Conservation (phyloP, 2,888 invertebrate species). For the Parnassius glacialis region DNA sequence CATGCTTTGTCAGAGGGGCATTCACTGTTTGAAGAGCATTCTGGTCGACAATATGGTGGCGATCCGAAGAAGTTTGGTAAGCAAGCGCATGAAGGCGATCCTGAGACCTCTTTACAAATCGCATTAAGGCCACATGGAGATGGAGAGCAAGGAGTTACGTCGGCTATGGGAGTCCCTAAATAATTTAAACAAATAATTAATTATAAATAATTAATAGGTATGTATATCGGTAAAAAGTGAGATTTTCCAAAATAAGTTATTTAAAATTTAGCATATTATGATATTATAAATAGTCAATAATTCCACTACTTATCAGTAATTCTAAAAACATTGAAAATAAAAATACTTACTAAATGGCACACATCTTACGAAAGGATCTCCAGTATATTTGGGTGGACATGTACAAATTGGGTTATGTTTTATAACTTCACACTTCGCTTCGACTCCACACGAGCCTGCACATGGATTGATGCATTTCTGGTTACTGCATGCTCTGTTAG, state of each 20-base stretch:
- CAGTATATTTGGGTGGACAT: slow-evolving; percentile 84
- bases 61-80: slow-evolving; percentile 84
- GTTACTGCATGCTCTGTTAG: slow-evolving; percentile 86
- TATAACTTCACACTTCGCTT: slow-evolving; percentile 86
- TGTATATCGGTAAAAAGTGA: no score
- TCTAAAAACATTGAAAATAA: slow-evolving; percentile 26
- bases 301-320: no score
- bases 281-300: no score
- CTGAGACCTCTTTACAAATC: slow-evolving; percentile 79
- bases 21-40: slow-evolving; percentile 86
- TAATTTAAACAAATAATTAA: neutral
- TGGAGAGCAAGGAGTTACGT: slow-evolving; percentile 83
- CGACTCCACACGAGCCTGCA: slow-evolving; percentile 86
- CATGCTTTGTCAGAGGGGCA: slow-evolving; percentile 84
- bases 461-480: slow-evolving; percentile 89
- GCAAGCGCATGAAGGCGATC: slow-evolving; percentile 85
- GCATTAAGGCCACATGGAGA: slow-evolving; percentile 86
- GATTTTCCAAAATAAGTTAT: no score
- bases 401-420: slow-evolving; percentile 90
- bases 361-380: slow-evolving; percentile 89
- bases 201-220: no score
- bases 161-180: slow-evolving; percentile 71
- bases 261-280: no score
- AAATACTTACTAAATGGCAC: slow-evolving; percentile 62
- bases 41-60: slow-evolving; percentile 89